Conservation (phyloP, 1,140 invertebrate genomes). For the Drosophila tsacasi region DNA sequence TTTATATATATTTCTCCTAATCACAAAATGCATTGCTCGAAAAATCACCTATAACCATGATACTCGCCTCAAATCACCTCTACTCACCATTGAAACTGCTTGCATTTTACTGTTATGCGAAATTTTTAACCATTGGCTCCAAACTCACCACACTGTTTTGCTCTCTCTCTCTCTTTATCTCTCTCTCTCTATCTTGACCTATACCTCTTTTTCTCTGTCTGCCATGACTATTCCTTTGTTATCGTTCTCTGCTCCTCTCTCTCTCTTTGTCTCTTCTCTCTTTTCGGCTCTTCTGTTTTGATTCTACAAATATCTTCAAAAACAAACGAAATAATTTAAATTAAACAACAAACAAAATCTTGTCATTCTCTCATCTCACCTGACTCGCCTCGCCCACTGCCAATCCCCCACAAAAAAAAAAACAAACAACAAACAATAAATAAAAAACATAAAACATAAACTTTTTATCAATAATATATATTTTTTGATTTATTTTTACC, state of each 20-base stretch:
- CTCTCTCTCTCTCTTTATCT: neutral
- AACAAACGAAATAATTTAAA: conserved; percentile 53
- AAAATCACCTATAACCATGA: conserved; percentile 1
- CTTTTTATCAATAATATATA: conserved; percentile 11
- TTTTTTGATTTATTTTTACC: neutral
- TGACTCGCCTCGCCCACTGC: conserved; percentile 29
- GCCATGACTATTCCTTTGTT: neutral
- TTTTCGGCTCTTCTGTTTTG: conserved; percentile 11
- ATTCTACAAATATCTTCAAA: conserved; percentile 24
- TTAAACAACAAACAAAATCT: conserved; percentile 68
- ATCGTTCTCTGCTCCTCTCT: neutral
- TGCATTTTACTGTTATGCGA: conserved; percentile 32
- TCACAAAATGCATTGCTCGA: neutral
- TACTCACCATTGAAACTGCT: conserved; percentile 17
- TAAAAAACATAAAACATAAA: conserved; percentile 19
- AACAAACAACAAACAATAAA: neutral
- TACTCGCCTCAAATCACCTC: conserved; percentile 21
- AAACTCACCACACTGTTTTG: conserved; percentile 34
- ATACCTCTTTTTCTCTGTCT: conserved; percentile 6
- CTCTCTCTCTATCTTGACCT: conserved; percentile 1
- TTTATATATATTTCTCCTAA: neutral
- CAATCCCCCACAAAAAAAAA: conserved; percentile 11
- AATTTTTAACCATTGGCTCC: conserved; percentile 13
- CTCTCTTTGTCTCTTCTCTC: neutral
- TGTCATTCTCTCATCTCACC: conserved; percentile 70